Evolutionary conservation across 2,113 vertebrate species (phyloP).

Genomic region (Tachuris rubrigastra): DNA sequence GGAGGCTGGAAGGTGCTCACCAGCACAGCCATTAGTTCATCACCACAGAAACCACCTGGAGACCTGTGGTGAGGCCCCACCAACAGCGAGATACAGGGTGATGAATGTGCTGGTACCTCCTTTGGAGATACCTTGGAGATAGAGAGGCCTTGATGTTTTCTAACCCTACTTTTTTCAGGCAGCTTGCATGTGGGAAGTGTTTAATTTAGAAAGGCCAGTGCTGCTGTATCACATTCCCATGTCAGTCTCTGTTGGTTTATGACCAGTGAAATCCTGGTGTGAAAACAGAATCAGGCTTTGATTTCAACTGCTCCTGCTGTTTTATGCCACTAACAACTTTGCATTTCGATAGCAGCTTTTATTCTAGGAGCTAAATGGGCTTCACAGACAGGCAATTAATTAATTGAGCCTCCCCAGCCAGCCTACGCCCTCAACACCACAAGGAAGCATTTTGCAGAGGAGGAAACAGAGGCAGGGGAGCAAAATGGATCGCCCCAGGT

Average conservation of each 20-base stretch:
- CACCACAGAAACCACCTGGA: not conserved
- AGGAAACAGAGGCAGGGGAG: constrained; percentile 8
- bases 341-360: constrained; percentile 34
- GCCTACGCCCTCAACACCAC: not conserved
- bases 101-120: not conserved
- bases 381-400: constrained; percentile 63
- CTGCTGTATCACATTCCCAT: not conserved
- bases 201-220: not conserved
- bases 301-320: constrained; percentile 49
- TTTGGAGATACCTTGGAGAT: not conserved
- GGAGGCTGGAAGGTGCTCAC: not conserved
- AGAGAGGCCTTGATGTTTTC: not conserved
- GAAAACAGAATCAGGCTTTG: constrained; percentile 33
- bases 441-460: not conserved
- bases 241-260: not conserved
- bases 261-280: constrained; percentile 43
- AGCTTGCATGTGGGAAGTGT: not conserved
- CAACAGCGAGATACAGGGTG: accelerated
- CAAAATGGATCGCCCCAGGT: not conserved
- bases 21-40: not conserved
- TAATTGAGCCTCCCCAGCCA: constrained; percentile 37
- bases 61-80: not conserved
- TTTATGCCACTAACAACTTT: constrained; percentile 23
- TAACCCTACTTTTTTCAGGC: not conserved
- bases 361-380: constrained; percentile 46